These are phyloP conservation scores for Anaspis maculata DNA, from an alignment of 2,888 invertebrate species.

Conservation along the genomic window DNA sequence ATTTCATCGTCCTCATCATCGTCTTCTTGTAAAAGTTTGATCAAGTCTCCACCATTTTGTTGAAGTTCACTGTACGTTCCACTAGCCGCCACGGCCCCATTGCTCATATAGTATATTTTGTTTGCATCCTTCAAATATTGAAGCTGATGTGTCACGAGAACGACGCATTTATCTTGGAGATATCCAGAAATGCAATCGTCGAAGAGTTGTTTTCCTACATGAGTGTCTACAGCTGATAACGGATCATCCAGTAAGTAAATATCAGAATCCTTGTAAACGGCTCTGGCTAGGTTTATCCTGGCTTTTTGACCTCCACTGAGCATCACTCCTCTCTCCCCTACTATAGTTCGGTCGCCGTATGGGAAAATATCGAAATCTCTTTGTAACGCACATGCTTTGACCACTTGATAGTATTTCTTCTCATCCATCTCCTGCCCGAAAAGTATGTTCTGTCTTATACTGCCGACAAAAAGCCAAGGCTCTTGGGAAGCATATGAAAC, in stretches of 20 bases:
- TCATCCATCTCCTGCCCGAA: constrained; percentile 72
- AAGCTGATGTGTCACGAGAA: constrained; percentile 67
- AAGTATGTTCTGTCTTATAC: constrained; percentile 84
- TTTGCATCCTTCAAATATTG: constrained; percentile 52
- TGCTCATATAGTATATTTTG: constrained; percentile 49
- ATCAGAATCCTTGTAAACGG: constrained; percentile 74
- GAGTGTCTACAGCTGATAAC: constrained; percentile 79
- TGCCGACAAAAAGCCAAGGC: constrained; percentile 74
- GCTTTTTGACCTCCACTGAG: constrained; percentile 77
- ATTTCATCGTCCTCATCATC: constrained; percentile 22
- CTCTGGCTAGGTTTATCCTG: constrained; percentile 75
- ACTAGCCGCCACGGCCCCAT: constrained; percentile 49
- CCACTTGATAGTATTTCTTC: constrained; percentile 54
- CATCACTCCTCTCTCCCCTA: constrained; percentile 65
- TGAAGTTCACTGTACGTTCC: constrained; percentile 63
- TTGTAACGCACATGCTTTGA: constrained; percentile 62
- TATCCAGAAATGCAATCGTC: constrained; percentile 62
- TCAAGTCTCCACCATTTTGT: constrained; percentile 65
- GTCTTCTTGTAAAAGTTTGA: constrained; percentile 39
- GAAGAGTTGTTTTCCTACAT: constrained; percentile 79
- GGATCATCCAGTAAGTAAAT: constrained; percentile 85
- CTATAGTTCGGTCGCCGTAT: constrained; percentile 69
- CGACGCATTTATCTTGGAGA: constrained; percentile 56
- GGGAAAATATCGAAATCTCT: constrained; percentile 65
- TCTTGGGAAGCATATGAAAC: constrained; percentile 75